Conservation (phyloP, 2,797 vertebrate species). For the Platalea minor region DNA sequence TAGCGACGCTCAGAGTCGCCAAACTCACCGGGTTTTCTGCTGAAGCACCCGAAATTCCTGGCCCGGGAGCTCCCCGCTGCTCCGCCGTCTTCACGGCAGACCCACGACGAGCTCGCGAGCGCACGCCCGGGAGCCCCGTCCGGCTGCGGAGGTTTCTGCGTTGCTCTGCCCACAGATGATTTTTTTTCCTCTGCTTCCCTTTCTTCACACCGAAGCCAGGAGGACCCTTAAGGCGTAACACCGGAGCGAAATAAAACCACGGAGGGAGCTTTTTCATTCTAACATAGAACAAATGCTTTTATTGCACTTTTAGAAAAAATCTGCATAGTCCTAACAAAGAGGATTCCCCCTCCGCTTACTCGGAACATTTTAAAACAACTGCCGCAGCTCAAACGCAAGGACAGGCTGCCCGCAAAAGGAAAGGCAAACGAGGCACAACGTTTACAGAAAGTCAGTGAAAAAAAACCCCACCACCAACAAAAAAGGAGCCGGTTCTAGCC, state of each 20-base stretch:
- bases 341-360: background rate
- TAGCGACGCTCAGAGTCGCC: fast-evolving
- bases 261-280: background rate
- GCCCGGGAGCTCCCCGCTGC: background rate
- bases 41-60: fast-evolving
- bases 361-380: constrained; percentile 4
- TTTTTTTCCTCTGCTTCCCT: background rate
- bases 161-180: background rate
- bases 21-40: too few relatives aligned
- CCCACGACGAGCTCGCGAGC: fast-evolving
- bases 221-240: background rate
- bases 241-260: background rate
- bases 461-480: background rate
- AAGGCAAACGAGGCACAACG: background rate
- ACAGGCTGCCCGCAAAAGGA: background rate
- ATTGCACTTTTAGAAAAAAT: constrained; percentile 77
- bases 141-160: background rate
- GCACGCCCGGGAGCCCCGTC: background rate
- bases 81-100: background rate
- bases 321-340: constrained; percentile 63
- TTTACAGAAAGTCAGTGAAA: background rate
- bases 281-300: constrained; percentile 75
- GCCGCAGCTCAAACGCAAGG: background rate
- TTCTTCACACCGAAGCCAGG: background rate
- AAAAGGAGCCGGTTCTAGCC: background rate